Evolutionary conservation across 2,113 vertebrate species (phyloP).

Genomic region (Ciconia stormi): DNA sequence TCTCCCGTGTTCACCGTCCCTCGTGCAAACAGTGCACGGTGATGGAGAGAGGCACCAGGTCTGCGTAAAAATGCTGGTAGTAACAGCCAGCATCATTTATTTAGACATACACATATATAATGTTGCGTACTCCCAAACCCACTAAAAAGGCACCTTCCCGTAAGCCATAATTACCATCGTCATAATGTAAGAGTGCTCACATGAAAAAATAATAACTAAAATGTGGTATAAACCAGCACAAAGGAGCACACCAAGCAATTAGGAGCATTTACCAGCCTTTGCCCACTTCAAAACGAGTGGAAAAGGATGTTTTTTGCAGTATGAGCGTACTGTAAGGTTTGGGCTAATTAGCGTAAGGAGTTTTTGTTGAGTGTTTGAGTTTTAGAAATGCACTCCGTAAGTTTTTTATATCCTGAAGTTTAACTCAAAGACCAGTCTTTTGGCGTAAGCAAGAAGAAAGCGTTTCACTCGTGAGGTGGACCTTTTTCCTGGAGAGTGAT

Average conservation of each 20-base stretch:
- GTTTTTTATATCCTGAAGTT: background rate
- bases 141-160: background rate
- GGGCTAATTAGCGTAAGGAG: background rate
- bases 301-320: background rate
- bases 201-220: background rate
- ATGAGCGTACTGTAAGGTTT: no score
- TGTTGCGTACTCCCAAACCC: accelerated
- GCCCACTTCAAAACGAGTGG: background rate
- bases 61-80: background rate
- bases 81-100: background rate
- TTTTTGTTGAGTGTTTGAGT: background rate
- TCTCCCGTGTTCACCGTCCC: accelerated
- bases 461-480: background rate
- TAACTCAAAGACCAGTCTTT: background rate
- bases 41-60: background rate
- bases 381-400: background rate
- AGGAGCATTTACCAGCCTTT: background rate
- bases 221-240: background rate
- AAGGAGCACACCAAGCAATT: background rate
- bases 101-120: accelerated
- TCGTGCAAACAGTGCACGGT: accelerated
- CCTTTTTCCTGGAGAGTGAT: background rate
- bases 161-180: background rate
- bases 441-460: background rate
- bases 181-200: background rate